Conservation (phyloP, 2,797 vertebrate species). For the Dryobates pubescens region DNA sequence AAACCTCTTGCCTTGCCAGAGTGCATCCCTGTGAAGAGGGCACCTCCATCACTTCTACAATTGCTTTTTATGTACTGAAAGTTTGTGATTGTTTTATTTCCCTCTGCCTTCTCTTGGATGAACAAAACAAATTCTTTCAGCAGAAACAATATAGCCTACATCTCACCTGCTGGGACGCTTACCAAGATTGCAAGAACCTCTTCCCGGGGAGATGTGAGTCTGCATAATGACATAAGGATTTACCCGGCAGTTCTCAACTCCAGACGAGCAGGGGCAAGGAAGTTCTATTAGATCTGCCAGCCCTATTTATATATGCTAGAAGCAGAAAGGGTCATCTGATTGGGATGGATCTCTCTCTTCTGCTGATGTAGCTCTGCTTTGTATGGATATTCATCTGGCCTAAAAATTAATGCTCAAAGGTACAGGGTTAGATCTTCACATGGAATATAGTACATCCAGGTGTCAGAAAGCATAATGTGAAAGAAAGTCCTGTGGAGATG, state of each 20-base stretch:
- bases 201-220: not conserved
- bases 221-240: not conserved
- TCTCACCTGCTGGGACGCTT: not conserved
- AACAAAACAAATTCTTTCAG: not conserved
- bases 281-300: not conserved
- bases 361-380: not conserved
- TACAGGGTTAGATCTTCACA: not conserved
- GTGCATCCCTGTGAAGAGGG: not conserved
- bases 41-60: not conserved
- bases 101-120: not conserved
- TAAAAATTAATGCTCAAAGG: not conserved
- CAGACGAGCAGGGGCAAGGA: not conserved
- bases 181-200: not conserved
- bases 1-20: not conserved
- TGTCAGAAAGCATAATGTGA: not conserved
- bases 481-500: not conserved
- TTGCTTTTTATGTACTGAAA: not conserved
- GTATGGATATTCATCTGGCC: not conserved
- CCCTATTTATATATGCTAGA: not conserved
- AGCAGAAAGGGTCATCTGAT: not conserved
- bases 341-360: not conserved
- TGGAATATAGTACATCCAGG: not conserved
- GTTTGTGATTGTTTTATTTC: not conserved
- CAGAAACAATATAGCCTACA: not conserved
- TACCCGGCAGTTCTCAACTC: not conserved